Evolutionary conservation across 2,888 invertebrate species (phyloP), one percentile per base, ranked within the genome.

Genomic region (Panzeria rudis): DNA sequence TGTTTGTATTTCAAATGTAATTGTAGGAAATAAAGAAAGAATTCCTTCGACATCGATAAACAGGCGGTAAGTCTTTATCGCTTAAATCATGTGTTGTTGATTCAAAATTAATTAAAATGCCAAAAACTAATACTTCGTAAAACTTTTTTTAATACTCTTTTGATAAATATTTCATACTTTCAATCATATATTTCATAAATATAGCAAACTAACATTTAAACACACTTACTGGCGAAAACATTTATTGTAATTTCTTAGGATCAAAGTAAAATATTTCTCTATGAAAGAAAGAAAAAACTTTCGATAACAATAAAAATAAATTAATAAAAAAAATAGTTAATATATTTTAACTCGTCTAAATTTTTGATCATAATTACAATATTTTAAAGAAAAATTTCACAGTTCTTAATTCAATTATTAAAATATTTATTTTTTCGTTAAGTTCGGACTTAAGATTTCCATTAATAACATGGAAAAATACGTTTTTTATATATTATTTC

Each of bases 181-280:
- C 29, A 41, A 52, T 69, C 38, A 68, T 52, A 17, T 78, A 17
- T 50, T 78, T 69, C 38, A 69, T 54, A 69, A 59, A 68, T 47
- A 56, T 44, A 71, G 8, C 17, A 66, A 47, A 61, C 35, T 17
- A 71, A 11, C 41, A 68, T n/a, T 25, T 25, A 47, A 69, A 78
- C 38, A 69, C 50, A 77, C 47, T 47, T 4, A 47, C 6, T 6
- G 17, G 6, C 17, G 44, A n/a, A 9, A n/a, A n/a, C n/a, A n/a
- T n/a, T n/a, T n/a, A n/a, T n/a, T n/a, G n/a, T n/a, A n/a, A n/a
- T n/a, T 47, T n/a, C 52, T 52, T 47, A 44, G 32, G 13, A 25
- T 17, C 3, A 44, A 41, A 52, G 38, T 54, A 8, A 44, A n/a
- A 29, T 44, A n/a, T n/a, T 23, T 25, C n/a, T 56, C 29, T 8